Base-by-base conservation (phyloP, 2,113 vertebrate species). In the Aramus guarauna region DNA sequence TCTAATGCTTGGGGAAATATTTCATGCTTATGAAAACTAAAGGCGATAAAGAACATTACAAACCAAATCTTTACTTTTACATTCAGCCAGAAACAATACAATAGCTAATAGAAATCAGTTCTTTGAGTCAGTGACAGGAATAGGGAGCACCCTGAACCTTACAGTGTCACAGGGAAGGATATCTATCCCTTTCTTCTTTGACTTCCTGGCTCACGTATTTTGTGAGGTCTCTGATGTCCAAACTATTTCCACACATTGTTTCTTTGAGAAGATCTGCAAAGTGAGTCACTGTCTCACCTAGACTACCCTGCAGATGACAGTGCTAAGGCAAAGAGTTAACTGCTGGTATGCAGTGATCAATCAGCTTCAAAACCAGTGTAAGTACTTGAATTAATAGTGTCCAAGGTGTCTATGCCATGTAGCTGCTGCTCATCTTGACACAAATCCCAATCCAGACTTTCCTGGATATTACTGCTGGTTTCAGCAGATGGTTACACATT, bases 1-100 rank as follows among this genome's bases (percentile, higher is more conserved):
- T 89, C 93, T 77, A 96, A 94, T 95, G 80, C 95, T 97, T 96
- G 66, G 15, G 77, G 91, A 98, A 98, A 95, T 94, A 95, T 90
- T 92, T 96, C 95, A 77, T 93, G 66, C 41, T 97, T 96, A 74
- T 75, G 75, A 97, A 97, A 97, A 95, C 62, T 60, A 55, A 92
- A 64, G 77, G 89, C 96, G 67, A 92, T 96, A 97, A 86, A 94
- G 85, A 95, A 84, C 50, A 90, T 91, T 94, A 95, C 87, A 95
- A 96, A 96, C 53, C 87, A 96, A 96, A 75, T 74, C 48, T 91
- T 7, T 94, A 92, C 79, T 82, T 96, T 92, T 93, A 91, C 92
- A 81, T 78, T 94, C 58, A 60, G 83, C 60, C 55, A 92, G 78
- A 84, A 87, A 88, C 34, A 1, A 77, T 43, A 86, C 17, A 81